These are phyloP conservation scores for Amniataba percoides DNA, from an alignment of 2,797 vertebrate species.

Conservation along the genomic window DNA sequence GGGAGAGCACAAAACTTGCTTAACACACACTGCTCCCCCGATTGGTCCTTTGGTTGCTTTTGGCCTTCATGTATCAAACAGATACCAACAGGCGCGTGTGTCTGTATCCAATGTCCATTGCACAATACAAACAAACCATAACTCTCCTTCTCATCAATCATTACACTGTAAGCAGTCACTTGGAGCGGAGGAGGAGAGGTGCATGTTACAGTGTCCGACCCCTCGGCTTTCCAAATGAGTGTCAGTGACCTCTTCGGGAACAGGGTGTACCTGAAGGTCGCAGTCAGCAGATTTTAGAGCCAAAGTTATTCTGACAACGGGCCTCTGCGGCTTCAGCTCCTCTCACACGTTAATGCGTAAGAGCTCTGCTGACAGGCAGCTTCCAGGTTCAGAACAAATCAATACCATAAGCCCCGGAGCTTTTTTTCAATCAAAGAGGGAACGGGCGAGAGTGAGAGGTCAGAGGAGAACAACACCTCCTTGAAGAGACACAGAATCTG, in stretches of 20 bases:
- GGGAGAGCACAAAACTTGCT: background rate
- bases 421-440: conserved; percentile 49
- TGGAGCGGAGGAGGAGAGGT: background rate
- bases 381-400: conserved; percentile 68
- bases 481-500: conserved; percentile 16
- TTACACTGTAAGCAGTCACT: conserved; percentile 34
- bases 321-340: conserved; percentile 21
- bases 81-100: background rate
- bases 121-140: conserved; percentile 40
- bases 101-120: conserved; percentile 7
- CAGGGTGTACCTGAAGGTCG: conserved; percentile 42
- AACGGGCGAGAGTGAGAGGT: conserved; percentile 37
- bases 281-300: conserved; percentile 33
- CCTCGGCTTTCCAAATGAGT: background rate
- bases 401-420: conserved; percentile 58
- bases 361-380: conserved; percentile 50
- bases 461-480: conserved; percentile 33
- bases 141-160: conserved; percentile 35
- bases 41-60: background rate
- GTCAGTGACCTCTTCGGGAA: conserved; percentile 27
- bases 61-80: conserved; percentile 22
- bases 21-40: background rate
- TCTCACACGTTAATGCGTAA: conserved; percentile 37
- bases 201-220: background rate
- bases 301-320: conserved; percentile 27